phyloP scores from a whole-genome alignment of 2,113 vertebrate species.

The Murina feae region DNA sequence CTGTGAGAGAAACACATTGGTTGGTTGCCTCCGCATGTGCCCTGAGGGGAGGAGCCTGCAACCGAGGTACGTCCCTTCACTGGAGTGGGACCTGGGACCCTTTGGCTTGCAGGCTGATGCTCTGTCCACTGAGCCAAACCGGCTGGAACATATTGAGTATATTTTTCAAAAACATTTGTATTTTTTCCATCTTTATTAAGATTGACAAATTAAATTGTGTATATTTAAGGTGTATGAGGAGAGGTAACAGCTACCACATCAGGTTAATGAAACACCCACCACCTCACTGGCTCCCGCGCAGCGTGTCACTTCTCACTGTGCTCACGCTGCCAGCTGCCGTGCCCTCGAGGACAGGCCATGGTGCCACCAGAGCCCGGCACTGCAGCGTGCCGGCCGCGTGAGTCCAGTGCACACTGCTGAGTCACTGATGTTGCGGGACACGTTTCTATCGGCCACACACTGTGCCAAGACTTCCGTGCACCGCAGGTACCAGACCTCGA shows the following conservation, averaged over 20 bases:
- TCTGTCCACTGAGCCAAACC: no score
- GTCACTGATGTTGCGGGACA: neutral
- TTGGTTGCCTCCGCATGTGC: no score
- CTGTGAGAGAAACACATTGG: no score
- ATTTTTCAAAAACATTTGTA: neutral
- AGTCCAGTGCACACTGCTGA: neutral
- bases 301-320: no score
- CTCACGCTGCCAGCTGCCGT: no score
- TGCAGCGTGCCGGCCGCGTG: neutral
- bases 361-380: no score
- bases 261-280: neutral
- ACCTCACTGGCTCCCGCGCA: neutral
- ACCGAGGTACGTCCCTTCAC: no score
- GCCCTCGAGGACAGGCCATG: neutral
- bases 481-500: neutral
- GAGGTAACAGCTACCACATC: neutral
- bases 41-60: no score
- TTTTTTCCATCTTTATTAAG: neutral
- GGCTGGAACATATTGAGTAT: neutral
- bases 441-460: no score
- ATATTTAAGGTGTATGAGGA: neutral
- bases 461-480: neutral
- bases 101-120: no score
- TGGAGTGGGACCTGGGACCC: no score
- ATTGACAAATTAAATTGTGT: neutral